A percentile compares a stretch with the other conserved stretches of the same genome.
These are phyloP conservation scores for Stercorarius parasiticus DNA, from an alignment of 2,113 vertebrate genomes.

Conservation along the genomic window DNA sequence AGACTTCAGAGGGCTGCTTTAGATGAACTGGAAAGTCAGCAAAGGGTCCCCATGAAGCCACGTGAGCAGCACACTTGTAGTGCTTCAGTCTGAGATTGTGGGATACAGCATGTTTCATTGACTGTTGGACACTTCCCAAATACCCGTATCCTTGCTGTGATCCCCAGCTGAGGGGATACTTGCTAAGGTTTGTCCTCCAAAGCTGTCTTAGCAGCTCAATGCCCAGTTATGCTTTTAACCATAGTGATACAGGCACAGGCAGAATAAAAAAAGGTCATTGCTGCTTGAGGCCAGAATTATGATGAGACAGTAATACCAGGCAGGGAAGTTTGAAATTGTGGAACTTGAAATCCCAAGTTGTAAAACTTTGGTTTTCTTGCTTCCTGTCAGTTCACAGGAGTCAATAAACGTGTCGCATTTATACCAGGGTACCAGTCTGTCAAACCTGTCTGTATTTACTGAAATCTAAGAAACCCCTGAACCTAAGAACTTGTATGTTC, in stretches of 20 bases:
- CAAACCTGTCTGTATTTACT: background rate
- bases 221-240: background rate
- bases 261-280: background rate
- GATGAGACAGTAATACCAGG: background rate
- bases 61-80: background rate
- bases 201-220: background rate
- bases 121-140: background rate
- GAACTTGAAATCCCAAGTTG: background rate
- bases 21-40: background rate
- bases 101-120: background rate
- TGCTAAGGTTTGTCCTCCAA: background rate
- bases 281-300: background rate
- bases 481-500: background rate
- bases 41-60: background rate
- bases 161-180: background rate
- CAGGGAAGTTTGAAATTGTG: background rate
- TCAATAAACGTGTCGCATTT: background rate
- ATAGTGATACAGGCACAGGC: background rate
- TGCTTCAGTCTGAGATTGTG: background rate
- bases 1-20: background rate
- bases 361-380: background rate
- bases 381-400: background rate
- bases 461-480: background rate
- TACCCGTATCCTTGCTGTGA: fast-evolving
- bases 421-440: background rate